Evolutionary conservation across 2,113 vertebrate species (phyloP).

Genomic region (Melanostigma gelatinosum): DNA sequence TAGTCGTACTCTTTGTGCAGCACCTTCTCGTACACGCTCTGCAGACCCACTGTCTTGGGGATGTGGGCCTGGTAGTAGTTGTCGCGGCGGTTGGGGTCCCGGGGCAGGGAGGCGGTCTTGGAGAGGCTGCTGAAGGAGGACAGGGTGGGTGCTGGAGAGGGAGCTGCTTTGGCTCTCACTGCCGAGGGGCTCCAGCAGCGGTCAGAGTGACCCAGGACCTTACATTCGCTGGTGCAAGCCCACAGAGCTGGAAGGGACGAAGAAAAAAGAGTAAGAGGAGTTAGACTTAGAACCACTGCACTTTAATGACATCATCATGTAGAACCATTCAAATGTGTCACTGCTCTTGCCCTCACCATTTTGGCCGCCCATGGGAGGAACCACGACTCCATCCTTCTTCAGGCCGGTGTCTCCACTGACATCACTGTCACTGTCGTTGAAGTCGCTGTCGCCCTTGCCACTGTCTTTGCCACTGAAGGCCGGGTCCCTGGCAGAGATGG

Average conservation of each 20-base stretch:
- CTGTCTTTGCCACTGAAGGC: slow-evolving; percentile 98
- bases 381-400: slow-evolving; percentile 87
- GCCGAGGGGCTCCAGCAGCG: slow-evolving; percentile 97
- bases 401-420: slow-evolving; percentile 91
- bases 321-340: fast-evolving
- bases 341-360: slow-evolving; percentile 84
- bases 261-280: not conserved
- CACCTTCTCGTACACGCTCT: slow-evolving; percentile 97
- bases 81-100: slow-evolving; percentile 91
- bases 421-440: slow-evolving; percentile 97
- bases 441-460: slow-evolving; percentile 97
- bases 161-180: slow-evolving; percentile 77
- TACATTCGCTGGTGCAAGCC: slow-evolving; percentile 97
- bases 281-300: not conserved
- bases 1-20: slow-evolving; percentile 92
- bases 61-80: slow-evolving; percentile 95
- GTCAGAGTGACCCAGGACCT: slow-evolving; percentile 95
- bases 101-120: slow-evolving; percentile 92
- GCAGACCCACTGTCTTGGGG: slow-evolving; percentile 93
- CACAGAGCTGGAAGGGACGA: slow-evolving; percentile 85
- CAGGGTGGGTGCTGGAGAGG: slow-evolving; percentile 75
- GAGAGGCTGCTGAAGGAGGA: slow-evolving; percentile 88
- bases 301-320: not conserved
- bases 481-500: slow-evolving; percentile 90
- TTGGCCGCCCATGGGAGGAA: slow-evolving; percentile 87